Base-by-base conservation (phyloP, 2,113 vertebrate genomes). In the Pseudonaja textilis region DNA sequence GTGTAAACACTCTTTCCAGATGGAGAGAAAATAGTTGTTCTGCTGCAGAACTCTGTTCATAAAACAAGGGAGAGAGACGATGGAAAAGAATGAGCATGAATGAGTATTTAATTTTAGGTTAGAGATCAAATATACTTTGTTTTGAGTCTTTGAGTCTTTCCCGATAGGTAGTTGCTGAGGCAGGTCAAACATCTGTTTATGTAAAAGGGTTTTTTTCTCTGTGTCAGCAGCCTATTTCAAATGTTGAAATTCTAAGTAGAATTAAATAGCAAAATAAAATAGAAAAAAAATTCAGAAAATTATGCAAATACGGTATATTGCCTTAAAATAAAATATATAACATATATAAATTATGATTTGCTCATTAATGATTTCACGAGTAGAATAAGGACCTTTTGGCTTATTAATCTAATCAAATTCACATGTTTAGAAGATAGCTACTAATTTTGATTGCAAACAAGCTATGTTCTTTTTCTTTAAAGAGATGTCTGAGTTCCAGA, bases 1-100 rank as follows among this genome's bases (percentile, higher is more conserved):
- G 94, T 91, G 93, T 59, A 23, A 94, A n/a, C 90, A 89, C 87
- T 96, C 29, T 25, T 93, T 95, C 69, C 85, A 92, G 94, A 87
- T 87, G 56, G 93, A 93, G 89, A 50, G 81, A 94, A 94, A 92
- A 86, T 90, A 89, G 57, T 94, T 91, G 92, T 90, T 94, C 91
- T 93, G 61, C 10, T 39, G 42, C 74, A 74, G 69, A 94, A 92
- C 89, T 88, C 92, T 89, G 25, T 54, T 74, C 52, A 90, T 3
- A 3, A 55, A 89, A 55, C 1, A 23, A 2, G 56, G 88, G 45
- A 18, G 45, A 14, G 11, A 29, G 20, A 47, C 16, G 39, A 56
- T 94, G 74, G 61, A 69, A 5, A 61, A 11, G 0, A 2, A 88
- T 50, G 2, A 14, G 11, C 57, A 92, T n/a, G 59, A 85, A 85